A percentile compares a stretch with the other conserved stretches of the same genome.
These are phyloP conservation scores for Nasonia vitripennis DNA, from an alignment of 1,140 invertebrate genomes.

Conservation along the genomic window DNA sequence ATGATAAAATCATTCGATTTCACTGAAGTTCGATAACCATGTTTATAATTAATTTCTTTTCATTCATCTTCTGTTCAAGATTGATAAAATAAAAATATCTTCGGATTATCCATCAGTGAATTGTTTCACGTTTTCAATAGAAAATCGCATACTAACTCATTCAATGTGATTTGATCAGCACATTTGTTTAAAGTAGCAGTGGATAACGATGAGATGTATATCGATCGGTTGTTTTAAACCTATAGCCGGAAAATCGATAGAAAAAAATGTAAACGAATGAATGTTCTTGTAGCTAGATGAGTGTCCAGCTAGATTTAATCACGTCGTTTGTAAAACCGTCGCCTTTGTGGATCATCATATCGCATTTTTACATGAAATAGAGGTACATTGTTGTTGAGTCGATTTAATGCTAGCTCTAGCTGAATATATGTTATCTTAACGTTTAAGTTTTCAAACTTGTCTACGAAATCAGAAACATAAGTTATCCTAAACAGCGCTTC, in stretches of 20 bases:
- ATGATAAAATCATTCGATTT: not conserved
- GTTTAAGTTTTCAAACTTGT: conserved; percentile 4
- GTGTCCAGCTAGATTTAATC: conserved; percentile 18
- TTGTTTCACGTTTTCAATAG: not conserved
- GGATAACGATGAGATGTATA: conserved; percentile 29
- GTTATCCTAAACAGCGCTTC: not conserved
- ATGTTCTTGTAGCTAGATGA: conserved; percentile 37
- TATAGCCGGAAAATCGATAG: conserved; percentile 10
- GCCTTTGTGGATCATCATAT: conserved; percentile 2
- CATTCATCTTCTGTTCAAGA: too few species aligned
- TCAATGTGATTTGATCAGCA: conserved; percentile 26
- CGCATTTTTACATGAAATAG: conserved; percentile 21
- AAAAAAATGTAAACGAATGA: conserved; percentile 35
- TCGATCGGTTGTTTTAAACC: conserved; percentile 8
- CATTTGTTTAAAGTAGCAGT: not conserved
- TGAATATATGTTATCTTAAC: conserved; percentile 8
- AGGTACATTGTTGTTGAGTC: conserved; percentile 7
- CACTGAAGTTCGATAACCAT: not conserved
- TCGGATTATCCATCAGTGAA: not conserved
- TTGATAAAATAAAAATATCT: not conserved
- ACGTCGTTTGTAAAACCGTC: conserved; percentile 23
- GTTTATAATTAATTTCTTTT: too few species aligned
- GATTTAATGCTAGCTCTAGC: not conserved
- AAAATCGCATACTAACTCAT: not conserved
- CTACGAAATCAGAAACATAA: not conserved